Evolutionary conservation across 2,797 vertebrate genomes (phyloP).

Genomic region (Leuciscus waleckii): DNA sequence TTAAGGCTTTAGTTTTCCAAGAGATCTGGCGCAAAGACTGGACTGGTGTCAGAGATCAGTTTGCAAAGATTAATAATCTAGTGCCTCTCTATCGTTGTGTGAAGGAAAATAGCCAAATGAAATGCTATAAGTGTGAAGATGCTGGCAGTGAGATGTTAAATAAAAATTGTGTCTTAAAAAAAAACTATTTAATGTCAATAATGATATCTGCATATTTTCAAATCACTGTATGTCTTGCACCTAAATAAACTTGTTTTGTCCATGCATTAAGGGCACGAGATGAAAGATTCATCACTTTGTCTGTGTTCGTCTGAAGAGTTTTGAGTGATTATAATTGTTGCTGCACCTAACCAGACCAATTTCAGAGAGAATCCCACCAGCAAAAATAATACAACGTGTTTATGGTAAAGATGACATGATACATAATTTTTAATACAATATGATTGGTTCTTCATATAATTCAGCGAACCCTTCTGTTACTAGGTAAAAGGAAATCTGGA

Average conservation of each 20-base stretch:
- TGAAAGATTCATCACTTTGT: background rate
- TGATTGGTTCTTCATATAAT: too few relatives aligned
- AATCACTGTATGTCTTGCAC: background rate
- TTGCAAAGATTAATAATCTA: background rate
- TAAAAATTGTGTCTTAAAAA: background rate
- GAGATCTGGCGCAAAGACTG: background rate
- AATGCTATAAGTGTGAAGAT: constrained; percentile 3
- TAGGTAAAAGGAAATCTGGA: too few relatives aligned
- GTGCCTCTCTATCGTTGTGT: background rate
- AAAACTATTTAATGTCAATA: background rate
- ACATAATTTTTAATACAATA: too few relatives aligned
- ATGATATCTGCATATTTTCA: background rate
- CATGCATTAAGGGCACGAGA: background rate
- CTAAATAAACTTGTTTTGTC: background rate
- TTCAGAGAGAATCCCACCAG: too few relatives aligned
- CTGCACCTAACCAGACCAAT: too few relatives aligned
- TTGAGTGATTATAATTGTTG: background rate
- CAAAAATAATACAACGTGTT: too few relatives aligned
- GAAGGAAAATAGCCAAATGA: background rate
- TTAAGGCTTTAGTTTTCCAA: constrained; percentile 10
- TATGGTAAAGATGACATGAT: too few relatives aligned
- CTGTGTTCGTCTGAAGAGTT: background rate
- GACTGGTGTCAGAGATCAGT: background rate
- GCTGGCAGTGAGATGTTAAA: background rate
- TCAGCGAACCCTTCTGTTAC: too few relatives aligned